Evolutionary conservation across 2,888 invertebrate species (phyloP).

Genomic region (Alloplasta piceator): DNA sequence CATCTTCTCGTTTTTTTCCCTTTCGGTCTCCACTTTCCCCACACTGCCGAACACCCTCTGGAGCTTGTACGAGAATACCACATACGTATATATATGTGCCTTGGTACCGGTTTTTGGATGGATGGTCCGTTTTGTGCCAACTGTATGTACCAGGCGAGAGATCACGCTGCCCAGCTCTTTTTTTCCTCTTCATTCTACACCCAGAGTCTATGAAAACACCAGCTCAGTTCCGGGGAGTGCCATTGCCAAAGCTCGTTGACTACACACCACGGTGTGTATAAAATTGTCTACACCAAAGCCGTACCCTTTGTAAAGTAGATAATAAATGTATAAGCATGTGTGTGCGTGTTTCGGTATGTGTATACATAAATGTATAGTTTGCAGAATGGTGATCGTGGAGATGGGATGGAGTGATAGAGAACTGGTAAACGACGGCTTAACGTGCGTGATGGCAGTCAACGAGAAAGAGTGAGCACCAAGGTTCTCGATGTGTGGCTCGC

Average conservation of each 20-base stretch:
- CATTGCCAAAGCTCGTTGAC: slow-evolving; percentile 24
- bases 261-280: slow-evolving; percentile 1
- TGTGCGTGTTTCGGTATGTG: neutral
- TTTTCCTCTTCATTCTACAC: slow-evolving; percentile 21
- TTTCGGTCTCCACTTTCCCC: slow-evolving; percentile 64
- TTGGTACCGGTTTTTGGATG: neutral
- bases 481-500: slow-evolving; percentile 7
- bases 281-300: slow-evolving; percentile 29
- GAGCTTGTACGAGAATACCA: neutral
- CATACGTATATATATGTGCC: neutral
- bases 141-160: slow-evolving; percentile 23
- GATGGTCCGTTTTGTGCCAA: slow-evolving; percentile 29
- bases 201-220: slow-evolving; percentile 49
- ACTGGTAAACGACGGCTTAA: slow-evolving; percentile 59
- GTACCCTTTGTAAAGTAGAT: slow-evolving; percentile 3
- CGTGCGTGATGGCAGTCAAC: slow-evolving; percentile 56
- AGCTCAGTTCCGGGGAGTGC: slow-evolving; percentile 46
- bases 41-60: slow-evolving; percentile 42
- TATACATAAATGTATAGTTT: neutral
- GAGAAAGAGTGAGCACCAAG: slow-evolving; percentile 13
- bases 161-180: slow-evolving; percentile 42
- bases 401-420: slow-evolving; percentile 11
- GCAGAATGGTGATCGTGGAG: neutral
- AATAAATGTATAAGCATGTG: neutral
- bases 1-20: slow-evolving; percentile 61